phyloP scores from a whole-genome alignment of 2,797 vertebrate genomes.

The Galaxias olidus region DNA sequence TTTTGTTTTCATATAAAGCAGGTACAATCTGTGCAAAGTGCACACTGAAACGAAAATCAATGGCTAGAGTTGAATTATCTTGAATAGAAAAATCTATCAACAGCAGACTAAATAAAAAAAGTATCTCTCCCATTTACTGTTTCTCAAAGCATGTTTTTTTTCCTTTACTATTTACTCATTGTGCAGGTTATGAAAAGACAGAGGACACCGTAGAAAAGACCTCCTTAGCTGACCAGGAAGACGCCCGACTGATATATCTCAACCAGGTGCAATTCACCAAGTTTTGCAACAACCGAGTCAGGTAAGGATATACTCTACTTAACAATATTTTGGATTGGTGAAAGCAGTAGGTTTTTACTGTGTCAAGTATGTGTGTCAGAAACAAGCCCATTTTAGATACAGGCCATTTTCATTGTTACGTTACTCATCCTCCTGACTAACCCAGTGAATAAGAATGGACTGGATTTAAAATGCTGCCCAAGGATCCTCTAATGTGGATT shows the following conservation, averaged over 20 bases:
- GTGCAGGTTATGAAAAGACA: slow-evolving; percentile 94
- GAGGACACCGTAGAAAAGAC: slow-evolving; percentile 93
- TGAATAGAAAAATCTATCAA: neutral
- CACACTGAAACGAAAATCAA: neutral
- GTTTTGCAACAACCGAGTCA: slow-evolving; percentile 97
- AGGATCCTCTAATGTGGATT: neutral
- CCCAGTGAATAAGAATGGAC: too few species aligned
- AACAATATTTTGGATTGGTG: neutral
- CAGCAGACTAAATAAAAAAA: neutral
- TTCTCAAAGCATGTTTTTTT: slow-evolving; percentile 19
- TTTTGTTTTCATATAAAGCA: neutral
- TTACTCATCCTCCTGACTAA: too few species aligned
- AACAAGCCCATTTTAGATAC: too few species aligned
- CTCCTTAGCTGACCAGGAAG: slow-evolving; percentile 93
- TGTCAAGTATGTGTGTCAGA: too few species aligned
- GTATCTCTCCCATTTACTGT: too few species aligned
- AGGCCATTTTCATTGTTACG: too few species aligned
- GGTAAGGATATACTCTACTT: slow-evolving; percentile 67
- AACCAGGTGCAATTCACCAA: slow-evolving; percentile 94
- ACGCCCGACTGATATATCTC: slow-evolving; percentile 91
- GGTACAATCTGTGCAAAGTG: neutral
- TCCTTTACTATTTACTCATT: slow-evolving; percentile 32
- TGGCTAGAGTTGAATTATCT: neutral
- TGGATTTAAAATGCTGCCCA: too few species aligned
- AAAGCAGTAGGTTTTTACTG: too few species aligned